These are phyloP conservation scores for Choreutis nemorana DNA, from an alignment of 2,888 invertebrate genomes.

Conservation along the genomic window DNA sequence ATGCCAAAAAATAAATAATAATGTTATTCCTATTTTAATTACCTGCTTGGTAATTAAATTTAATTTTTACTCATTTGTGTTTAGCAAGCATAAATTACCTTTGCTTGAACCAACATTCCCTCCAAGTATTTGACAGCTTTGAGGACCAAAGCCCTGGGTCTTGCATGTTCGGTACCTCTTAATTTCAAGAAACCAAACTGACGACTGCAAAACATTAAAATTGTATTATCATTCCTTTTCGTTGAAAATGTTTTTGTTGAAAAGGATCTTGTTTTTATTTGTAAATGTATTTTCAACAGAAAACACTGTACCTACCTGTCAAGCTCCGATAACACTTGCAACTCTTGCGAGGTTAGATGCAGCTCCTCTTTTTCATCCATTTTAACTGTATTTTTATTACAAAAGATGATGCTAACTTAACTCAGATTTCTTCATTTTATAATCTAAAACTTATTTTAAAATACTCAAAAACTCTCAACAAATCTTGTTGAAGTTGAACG, in stretches of 20 bases:
- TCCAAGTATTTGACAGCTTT: slow-evolving; percentile 89
- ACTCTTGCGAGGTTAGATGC: slow-evolving; percentile 81
- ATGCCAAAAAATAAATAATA: slow-evolving; percentile 4
- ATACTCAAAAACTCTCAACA: too few relatives aligned
- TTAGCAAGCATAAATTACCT: slow-evolving; percentile 47
- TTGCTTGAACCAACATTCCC: slow-evolving; percentile 83
- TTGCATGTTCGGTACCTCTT: slow-evolving; percentile 79
- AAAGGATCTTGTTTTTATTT: not conserved
- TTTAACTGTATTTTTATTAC: too few relatives aligned
- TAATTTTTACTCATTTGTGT: slow-evolving; percentile 10
- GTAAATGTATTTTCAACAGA: not conserved
- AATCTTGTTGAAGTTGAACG: too few relatives aligned
- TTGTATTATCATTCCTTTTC: not conserved
- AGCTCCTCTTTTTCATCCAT: slow-evolving; percentile 72
- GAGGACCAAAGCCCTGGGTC: slow-evolving; percentile 81
- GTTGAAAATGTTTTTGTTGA: not conserved
- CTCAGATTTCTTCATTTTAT: not conserved
- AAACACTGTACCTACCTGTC: slow-evolving; percentile 71
- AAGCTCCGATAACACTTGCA: slow-evolving; percentile 85
- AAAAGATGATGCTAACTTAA: slow-evolving; percentile 6
- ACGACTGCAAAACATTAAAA: too few relatives aligned
- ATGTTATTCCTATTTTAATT: too few relatives aligned
- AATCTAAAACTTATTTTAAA: too few relatives aligned
- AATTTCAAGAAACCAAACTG: slow-evolving; percentile 91
- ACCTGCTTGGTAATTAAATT: too few relatives aligned